Evolutionary conservation across 37 sponge, comb jelly and placozoan species (phyloP), one percentile per base, ranked within the genome.

Genomic region (Dysidea cf. avara): DNA sequence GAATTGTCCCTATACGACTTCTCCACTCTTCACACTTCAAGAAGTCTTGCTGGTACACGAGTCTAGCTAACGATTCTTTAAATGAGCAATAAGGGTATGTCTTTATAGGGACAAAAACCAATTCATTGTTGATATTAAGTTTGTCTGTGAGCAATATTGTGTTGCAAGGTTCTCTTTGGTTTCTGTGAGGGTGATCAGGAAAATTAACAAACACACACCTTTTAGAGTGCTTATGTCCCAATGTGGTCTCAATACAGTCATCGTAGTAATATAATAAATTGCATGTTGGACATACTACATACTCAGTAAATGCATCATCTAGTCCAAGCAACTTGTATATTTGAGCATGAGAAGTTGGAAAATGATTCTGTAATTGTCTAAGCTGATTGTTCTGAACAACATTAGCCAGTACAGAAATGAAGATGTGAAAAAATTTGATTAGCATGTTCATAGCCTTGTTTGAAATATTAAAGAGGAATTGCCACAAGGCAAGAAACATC

Each of bases 21-120:
- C 64, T 21, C 64, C 64, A 63, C 6, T 63, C 4, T 28, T 63
- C 37, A 28, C 64, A 63, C 33, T 63, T 6, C 12, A 63, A 36
- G 24, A 63, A 63, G 11, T 33, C 64, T 63, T 63, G 9, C 9
- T 33, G 9, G 30, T 9, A 26, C 4, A 63, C 33, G 4, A 63
- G 38, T 6, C 24, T 4, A 7, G 5, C 33, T 26, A 63, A 29
- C 4, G 64, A 29, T 7, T 63, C 7, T 30, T 31, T 30, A 6
- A 63, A 28, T 35, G 30, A 7, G 3, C 24, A 18, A 28, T 63
- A 63, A n/a, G 38, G 37, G 24, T 63, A 63, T 26, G 7, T 5
- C 9, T 63, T 63, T 4, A 63, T 26, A 13, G 64, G 64, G 4
- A 35, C 7, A 4, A 63, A 28, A 26, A 7, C 24, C 4, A n/a